Evolutionary conservation across 2,113 vertebrate genomes (phyloP).

Genomic region (Macroglossus sobrinus): DNA sequence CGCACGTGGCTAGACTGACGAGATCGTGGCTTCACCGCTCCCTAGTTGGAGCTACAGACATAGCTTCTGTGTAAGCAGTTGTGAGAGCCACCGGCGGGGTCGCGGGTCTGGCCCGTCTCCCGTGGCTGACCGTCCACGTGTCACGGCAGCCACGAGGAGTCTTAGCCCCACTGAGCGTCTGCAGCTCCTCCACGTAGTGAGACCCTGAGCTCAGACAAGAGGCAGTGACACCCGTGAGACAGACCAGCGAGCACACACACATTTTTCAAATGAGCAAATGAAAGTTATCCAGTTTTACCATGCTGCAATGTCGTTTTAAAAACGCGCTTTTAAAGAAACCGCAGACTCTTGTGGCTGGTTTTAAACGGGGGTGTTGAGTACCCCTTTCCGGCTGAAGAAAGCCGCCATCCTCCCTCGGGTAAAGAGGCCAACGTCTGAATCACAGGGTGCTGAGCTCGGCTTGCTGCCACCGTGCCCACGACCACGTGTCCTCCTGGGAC

Average conservation of each 20-base stretch:
- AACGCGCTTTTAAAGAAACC: not conserved
- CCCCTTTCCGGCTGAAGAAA: not conserved
- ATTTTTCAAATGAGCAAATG: not conserved
- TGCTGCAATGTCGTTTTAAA: not conserved
- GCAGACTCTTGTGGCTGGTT: not conserved
- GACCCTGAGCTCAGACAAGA: not conserved
- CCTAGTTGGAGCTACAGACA: not conserved
- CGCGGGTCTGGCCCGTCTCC: not conserved
- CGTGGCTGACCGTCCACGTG: accelerated
- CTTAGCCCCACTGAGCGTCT: not conserved
- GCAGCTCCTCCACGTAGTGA: not conserved
- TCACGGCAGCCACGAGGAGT: not conserved
- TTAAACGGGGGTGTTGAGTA: not conserved
- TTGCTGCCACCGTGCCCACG: not conserved
- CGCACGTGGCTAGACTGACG: not conserved
- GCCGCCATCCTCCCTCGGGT: not conserved
- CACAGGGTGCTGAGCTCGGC: not conserved
- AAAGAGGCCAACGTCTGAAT: not conserved
- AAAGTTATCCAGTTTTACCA: not conserved
- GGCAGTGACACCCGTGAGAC: not conserved
- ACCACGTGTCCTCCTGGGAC: not conserved
- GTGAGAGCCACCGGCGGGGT: not conserved
- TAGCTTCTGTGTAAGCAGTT: not conserved
- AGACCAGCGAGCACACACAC: not conserved
- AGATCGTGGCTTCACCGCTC: not conserved